These are phyloP conservation scores for Strigamia crassipes DNA, from an alignment of 2,888 invertebrate genomes.

Conservation along the genomic window DNA sequence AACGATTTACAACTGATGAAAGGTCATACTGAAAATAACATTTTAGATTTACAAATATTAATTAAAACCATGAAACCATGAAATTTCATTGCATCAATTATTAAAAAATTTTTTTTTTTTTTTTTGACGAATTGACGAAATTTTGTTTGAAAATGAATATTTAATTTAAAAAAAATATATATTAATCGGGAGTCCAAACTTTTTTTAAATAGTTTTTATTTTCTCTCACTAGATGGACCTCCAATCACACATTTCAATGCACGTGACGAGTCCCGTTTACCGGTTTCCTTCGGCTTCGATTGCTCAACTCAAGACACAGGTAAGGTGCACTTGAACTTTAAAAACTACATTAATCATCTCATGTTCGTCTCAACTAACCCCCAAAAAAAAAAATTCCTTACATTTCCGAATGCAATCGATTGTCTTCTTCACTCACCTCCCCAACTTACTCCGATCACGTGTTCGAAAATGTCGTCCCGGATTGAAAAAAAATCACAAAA, in stretches of 20 bases:
- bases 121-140: no score
- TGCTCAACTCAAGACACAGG: not conserved
- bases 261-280: not conserved
- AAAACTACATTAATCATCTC: not conserved
- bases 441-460: no score
- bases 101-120: no score
- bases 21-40: not conserved
- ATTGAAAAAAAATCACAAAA: no score
- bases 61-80: no score
- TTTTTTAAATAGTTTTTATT: not conserved
- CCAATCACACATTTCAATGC: not conserved
- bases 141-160: no score
- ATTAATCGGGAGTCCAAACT: not conserved
- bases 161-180: not conserved
- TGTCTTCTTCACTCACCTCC: no score
- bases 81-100: no score
- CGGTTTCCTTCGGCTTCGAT: not conserved
- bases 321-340: not conserved
- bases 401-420: no score
- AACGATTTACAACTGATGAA: not conserved
- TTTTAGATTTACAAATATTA: no score
- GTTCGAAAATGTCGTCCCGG: no score
- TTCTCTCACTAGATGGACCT: conserved; percentile 17
- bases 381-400: no score
- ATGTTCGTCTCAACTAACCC: not conserved